phyloP scores from a whole-genome alignment of 2,888 invertebrate genomes.

The Lycocerus yunnanus region DNA sequence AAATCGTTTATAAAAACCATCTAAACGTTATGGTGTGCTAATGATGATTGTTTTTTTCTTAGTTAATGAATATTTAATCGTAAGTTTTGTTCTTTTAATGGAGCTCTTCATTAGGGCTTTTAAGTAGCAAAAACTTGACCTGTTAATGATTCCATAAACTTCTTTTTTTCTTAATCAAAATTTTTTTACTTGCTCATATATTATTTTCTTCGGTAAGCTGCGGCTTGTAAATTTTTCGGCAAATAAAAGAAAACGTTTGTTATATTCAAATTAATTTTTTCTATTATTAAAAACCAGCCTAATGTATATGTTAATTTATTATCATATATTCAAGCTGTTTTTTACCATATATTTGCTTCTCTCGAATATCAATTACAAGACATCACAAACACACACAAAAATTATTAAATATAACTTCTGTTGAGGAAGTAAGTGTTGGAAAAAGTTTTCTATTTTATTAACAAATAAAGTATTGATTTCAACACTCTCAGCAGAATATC shows the following conservation, averaged over 20 bases:
- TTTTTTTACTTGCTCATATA: background rate
- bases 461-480: constrained; percentile 48
- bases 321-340: background rate
- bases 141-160: background rate
- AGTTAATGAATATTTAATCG: background rate
- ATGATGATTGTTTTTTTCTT: background rate
- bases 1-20: background rate
- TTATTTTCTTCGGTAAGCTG: background rate
- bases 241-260: background rate
- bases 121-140: background rate
- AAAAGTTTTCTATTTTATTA: constrained; percentile 39
- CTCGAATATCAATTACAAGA: background rate
- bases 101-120: background rate
- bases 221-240: background rate
- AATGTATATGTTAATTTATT: too few relatives aligned
- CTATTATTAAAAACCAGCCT: background rate
- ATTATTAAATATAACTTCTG: background rate
- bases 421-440: constrained; percentile 2
- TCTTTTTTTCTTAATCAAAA: background rate
- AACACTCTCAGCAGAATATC: constrained; percentile 45
- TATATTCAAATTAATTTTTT: background rate
- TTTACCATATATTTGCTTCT: background rate
- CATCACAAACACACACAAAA: background rate
- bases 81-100: background rate
- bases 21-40: background rate